Evolutionary conservation across 2,888 invertebrate genomes (phyloP), one percentile per base, ranked within the genome.

Genomic region (Euspilapteryx auroguttella): DNA sequence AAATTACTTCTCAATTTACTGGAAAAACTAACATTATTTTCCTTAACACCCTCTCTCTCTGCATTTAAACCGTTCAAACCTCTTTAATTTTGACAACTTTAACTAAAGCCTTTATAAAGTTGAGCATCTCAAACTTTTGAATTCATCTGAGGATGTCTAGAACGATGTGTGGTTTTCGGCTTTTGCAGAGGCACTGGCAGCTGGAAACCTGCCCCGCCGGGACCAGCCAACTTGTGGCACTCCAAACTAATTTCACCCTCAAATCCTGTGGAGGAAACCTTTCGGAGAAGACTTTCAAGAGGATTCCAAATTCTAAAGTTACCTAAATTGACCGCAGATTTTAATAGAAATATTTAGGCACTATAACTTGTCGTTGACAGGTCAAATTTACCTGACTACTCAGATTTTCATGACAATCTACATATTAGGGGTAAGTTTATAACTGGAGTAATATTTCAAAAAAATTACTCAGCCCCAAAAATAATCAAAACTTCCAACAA

Each of bases 161-260:
- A 17, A 17, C 28, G 20, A 30, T 27, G 9, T 32, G 25, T 28
- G 24, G 26, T 29, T 32, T 32, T 34, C 21, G 34, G 32, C 31
- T 32, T 28, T 29, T 29, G n/a, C n/a, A n/a, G n/a, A n/a, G 31
- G 29, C 28, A 30, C 32, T 31, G 14, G 24, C 29, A 28, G 32
- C 29, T 20, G 26, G 4, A n/a, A n/a, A 22, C 24, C 13, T 28
- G 21, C 28, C 12, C 12, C n/a, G n/a, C n/a, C 22, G 13, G 26
- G 28, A 23, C 3, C 13, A 12, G 9, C 9, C 21, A 12, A 10
- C 12, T 17, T 29, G n/a, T 20, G 24, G 29, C 46, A 42, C 49
- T 55, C 46, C 37, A 49, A 58, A 58, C 55, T 56, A 58, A 55
- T 56, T 58, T 56, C 46, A 43, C 42, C 45, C 40, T 12, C 42